Conservation (phyloP, 2,113 vertebrate species). For the Condylura cristata region DNA sequence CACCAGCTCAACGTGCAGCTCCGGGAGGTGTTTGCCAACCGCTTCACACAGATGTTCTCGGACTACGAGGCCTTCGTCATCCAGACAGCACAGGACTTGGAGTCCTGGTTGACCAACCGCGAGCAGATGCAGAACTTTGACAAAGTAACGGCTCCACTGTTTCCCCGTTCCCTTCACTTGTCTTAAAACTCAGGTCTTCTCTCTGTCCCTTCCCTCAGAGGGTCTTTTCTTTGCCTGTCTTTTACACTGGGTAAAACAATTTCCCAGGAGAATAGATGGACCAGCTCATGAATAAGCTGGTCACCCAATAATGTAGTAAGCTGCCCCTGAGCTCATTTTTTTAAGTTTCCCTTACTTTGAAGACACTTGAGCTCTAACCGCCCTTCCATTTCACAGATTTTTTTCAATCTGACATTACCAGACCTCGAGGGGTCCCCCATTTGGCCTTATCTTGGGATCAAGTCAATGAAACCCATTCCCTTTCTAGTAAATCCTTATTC, state of each 20-base stretch:
- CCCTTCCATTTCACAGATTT: not conserved
- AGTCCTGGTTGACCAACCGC: slow-evolving; percentile 96
- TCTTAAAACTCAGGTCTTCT: not conserved
- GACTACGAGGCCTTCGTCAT: slow-evolving; percentile 97
- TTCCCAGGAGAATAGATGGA: not conserved
- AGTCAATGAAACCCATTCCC: not conserved
- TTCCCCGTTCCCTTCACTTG: not conserved
- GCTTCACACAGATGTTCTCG: slow-evolving; percentile 94
- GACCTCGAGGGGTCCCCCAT: not conserved
- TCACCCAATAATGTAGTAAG: not conserved
- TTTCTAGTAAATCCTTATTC: slow-evolving; percentile 25
- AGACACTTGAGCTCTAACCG: slow-evolving; percentile 8
- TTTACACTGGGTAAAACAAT: slow-evolving; percentile 32
- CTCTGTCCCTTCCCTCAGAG: not conserved
- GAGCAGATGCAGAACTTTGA: slow-evolving; percentile 97
- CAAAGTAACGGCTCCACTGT: slow-evolving; percentile 89
- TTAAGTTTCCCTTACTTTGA: not conserved
- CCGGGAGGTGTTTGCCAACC: slow-evolving; percentile 95
- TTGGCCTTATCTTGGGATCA: slow-evolving; percentile 43
- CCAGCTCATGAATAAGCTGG: not conserved
- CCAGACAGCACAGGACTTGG: slow-evolving; percentile 93
- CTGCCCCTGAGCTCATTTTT: slow-evolving; percentile 37
- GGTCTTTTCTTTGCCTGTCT: slow-evolving; percentile 29
- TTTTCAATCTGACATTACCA: not conserved
- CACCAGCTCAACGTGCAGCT: slow-evolving; percentile 95